A percentile compares a stretch with the other conserved stretches of the same genome.
phyloP scores from a whole-genome alignment of 2,797 vertebrate genomes.

The Mormyrus hasselquistii region DNA sequence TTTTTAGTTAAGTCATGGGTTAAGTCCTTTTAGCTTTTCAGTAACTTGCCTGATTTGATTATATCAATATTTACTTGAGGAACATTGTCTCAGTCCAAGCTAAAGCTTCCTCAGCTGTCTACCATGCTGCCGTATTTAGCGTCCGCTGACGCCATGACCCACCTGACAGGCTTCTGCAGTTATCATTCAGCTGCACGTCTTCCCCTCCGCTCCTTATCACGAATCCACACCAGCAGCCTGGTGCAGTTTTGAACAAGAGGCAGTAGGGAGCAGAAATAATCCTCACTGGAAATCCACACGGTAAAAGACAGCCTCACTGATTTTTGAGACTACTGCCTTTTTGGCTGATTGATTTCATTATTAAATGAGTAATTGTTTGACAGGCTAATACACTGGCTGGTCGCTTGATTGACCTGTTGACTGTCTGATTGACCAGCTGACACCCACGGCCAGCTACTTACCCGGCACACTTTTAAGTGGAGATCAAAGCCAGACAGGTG shows the following conservation, averaged over 20 bases:
- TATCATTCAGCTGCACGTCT: background rate
- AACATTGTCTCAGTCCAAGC: background rate
- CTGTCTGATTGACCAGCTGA: background rate
- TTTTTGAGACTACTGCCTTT: background rate
- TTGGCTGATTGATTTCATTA: background rate
- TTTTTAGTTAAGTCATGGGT: background rate
- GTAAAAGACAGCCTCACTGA: background rate
- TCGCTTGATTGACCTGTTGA: background rate
- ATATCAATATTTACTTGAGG: background rate
- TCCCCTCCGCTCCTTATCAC: background rate
- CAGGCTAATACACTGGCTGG: background rate
- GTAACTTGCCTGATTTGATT: background rate
- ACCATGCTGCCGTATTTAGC: background rate
- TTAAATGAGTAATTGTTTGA: background rate
- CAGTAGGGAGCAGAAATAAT: background rate
- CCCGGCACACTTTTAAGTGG: background rate
- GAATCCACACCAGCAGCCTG: background rate
- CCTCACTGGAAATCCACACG: background rate
- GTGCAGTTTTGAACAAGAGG: background rate
- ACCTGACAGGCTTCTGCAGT: background rate
- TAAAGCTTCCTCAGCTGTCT: background rate
- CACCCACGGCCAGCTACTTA: background rate
- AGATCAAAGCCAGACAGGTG: conserved; percentile 15
- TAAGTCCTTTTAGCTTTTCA: background rate
- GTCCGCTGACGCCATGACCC: background rate